Percentiles rank a stretch among this genome's conserved stretches.
Conservation (phyloP, 2,888 invertebrate species). For the Epinotia bilunana region DNA sequence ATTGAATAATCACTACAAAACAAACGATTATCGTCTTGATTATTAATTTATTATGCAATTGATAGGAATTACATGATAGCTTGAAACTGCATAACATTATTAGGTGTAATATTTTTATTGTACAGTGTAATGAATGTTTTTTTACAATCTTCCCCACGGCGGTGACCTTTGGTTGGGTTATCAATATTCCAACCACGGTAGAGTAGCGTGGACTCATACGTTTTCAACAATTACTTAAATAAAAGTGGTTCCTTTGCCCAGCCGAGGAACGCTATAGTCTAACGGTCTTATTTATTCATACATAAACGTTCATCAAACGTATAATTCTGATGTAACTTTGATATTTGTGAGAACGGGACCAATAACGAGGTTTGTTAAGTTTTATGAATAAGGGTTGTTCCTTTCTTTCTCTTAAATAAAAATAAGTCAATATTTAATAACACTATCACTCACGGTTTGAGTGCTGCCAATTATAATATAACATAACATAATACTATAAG, state of each 20-base stretch:
- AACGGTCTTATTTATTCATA: no score
- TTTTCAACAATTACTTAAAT: no score
- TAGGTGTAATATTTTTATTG: slow-evolving; percentile 14
- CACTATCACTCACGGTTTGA: no score
- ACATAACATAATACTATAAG: not conserved
- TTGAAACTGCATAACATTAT: not conserved
- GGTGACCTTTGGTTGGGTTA: not conserved
- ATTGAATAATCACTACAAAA: not conserved
- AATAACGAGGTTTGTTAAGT: no score
- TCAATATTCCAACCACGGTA: not conserved
- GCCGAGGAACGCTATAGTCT: no score
- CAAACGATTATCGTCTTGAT: not conserved
- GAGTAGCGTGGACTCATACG: not conserved
- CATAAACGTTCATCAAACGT: no score
- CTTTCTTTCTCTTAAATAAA: no score
- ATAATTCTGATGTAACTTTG: no score
- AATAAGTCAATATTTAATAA: no score
- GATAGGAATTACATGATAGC: slow-evolving; percentile 13
- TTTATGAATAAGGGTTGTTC: no score
- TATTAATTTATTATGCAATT: slow-evolving; percentile 10
- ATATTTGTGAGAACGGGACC: no score
- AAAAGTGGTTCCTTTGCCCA: no score
- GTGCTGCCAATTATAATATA: not conserved
- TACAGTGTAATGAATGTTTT: slow-evolving; percentile 1
- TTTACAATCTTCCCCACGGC: not conserved